phyloP scores from a whole-genome alignment of 2,113 vertebrate species.

The Mobula birostris region DNA sequence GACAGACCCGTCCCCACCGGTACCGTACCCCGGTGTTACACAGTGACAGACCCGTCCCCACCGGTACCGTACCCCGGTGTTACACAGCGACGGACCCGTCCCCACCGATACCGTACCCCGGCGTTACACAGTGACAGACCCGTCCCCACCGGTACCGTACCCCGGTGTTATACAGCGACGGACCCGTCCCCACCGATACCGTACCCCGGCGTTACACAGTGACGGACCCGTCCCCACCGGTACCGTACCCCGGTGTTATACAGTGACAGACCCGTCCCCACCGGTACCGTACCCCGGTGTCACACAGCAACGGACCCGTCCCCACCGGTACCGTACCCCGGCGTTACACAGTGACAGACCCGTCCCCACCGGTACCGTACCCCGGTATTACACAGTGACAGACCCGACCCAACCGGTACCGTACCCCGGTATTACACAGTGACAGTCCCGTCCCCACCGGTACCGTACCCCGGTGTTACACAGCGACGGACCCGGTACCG shows the following conservation, averaged over 20 bases:
- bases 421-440: no score
- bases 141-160: no score
- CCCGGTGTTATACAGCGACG: not conserved
- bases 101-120: not conserved
- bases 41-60: not conserved
- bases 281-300: not conserved
- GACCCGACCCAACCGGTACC: no score
- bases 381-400: no score
- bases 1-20: no score
- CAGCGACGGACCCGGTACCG: not conserved
- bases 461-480: no score
- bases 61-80: not conserved
- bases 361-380: no score
- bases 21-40: no score
- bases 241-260: not conserved
- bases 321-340: not conserved
- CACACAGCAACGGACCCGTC: not conserved
- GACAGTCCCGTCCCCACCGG: no score
- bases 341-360: no score
- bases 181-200: not conserved
- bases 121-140: not conserved
- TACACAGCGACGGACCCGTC: not conserved
- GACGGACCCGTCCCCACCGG: not conserved
- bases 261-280: not conserved
- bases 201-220: not conserved